These are phyloP conservation scores for Cyanoramphus novaezelandiae DNA, from an alignment of 2,113 vertebrate genomes.

Conservation along the genomic window DNA sequence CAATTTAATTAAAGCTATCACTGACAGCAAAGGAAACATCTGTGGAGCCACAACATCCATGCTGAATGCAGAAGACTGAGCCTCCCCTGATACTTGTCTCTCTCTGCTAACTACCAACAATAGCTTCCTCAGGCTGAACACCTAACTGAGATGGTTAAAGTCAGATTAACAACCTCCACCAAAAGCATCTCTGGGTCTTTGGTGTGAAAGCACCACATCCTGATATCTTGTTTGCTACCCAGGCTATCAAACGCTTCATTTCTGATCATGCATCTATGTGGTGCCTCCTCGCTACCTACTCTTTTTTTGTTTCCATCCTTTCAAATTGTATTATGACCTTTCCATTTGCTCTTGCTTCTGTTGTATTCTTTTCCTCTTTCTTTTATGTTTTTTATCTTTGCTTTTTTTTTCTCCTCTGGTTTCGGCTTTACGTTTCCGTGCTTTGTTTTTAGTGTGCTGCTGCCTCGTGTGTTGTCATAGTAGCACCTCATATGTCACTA, in stretches of 20 bases:
- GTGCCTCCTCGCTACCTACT: background rate
- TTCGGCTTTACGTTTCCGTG: background rate
- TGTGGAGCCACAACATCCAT: background rate
- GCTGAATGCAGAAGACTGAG: background rate
- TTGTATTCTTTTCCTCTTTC: background rate
- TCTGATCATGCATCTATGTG: background rate
- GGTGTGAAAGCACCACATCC: background rate
- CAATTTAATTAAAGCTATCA: background rate
- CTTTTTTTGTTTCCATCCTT: background rate
- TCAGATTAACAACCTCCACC: background rate
- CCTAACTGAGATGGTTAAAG: background rate
- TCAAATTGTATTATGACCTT: background rate
- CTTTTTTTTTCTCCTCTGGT: background rate
- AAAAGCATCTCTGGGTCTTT: background rate
- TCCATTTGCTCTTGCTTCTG: background rate
- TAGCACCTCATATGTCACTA: background rate
- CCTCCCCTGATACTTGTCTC: background rate
- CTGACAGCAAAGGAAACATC: constrained; percentile 16
- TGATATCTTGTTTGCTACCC: background rate
- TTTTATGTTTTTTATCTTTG: background rate
- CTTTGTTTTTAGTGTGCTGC: background rate
- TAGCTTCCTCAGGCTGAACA: background rate
- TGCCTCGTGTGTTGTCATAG: constrained; percentile 5
- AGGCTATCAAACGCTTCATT: background rate
- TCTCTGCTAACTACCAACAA: background rate